These are phyloP conservation scores for Pollicipes pollicipes DNA, from an alignment of 1,140 invertebrate genomes.

Conservation along the genomic window DNA sequence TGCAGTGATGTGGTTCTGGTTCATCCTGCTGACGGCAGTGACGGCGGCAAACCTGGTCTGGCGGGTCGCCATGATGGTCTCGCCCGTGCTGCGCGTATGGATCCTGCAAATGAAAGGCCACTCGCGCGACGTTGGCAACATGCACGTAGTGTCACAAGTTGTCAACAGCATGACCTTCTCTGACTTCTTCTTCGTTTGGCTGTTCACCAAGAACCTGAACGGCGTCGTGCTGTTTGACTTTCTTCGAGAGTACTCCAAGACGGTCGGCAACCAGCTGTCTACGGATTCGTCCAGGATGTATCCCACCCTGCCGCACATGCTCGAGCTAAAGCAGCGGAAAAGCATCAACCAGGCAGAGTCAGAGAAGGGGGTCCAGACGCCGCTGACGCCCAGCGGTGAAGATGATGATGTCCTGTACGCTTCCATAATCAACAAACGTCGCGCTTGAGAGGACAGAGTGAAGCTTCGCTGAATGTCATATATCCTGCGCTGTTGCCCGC, in stretches of 20 bases:
- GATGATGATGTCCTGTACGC: too few species aligned
- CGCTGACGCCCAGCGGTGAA: not conserved
- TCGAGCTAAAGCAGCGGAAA: not conserved
- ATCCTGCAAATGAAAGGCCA: slow-evolving; percentile 14
- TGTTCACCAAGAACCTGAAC: slow-evolving; percentile 22
- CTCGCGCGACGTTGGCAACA: slow-evolving; percentile 4
- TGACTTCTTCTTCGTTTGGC: slow-evolving; percentile 22
- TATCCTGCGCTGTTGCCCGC: too few species aligned
- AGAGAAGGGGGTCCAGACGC: not conserved
- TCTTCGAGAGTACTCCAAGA: slow-evolving; percentile 6
- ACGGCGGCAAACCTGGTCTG: slow-evolving; percentile 19
- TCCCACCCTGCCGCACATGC: not conserved
- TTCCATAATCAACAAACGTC: too few species aligned
- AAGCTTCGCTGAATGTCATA: too few species aligned
- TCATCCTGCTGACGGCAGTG: slow-evolving; percentile 19
- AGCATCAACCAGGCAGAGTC: too few species aligned
- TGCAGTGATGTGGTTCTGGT: slow-evolving; percentile 23
- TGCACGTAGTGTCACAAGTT: slow-evolving; percentile 9
- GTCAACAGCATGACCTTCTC: slow-evolving; percentile 17
- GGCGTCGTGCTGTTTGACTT: slow-evolving; percentile 16
- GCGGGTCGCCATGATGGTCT: slow-evolving; percentile 13
- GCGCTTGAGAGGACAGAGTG: too few species aligned
- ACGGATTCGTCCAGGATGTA: not conserved
- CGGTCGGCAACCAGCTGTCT: not conserved
- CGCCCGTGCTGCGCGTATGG: slow-evolving; percentile 13